Conservation (phyloP, 2,797 vertebrate genomes). For the Sebastes taczanowskii region DNA sequence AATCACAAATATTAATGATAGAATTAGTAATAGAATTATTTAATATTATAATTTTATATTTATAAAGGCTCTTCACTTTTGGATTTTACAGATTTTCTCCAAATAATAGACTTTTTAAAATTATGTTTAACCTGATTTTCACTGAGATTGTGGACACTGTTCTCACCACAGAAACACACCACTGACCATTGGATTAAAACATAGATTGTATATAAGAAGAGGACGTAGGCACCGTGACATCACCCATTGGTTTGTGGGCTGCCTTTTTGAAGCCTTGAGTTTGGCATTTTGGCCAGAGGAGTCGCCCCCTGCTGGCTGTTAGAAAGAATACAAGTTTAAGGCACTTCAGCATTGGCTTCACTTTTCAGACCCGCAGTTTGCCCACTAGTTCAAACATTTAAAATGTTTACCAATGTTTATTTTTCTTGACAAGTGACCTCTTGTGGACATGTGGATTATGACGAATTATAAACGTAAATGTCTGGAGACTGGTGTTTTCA, state of each 20-base stretch:
- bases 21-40: background rate
- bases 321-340: too few species aligned
- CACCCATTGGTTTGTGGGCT: too few species aligned
- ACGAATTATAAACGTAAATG: background rate
- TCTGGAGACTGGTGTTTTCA: background rate
- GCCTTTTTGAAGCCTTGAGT: too few species aligned
- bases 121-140: background rate
- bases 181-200: background rate
- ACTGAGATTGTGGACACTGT: background rate
- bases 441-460: background rate
- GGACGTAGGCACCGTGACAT: too few species aligned
- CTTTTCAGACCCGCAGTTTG: too few species aligned
- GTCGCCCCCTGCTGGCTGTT: too few species aligned
- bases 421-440: background rate
- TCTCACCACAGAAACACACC: background rate
- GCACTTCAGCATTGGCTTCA: too few species aligned
- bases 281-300: too few species aligned
- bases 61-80: background rate
- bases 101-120: background rate
- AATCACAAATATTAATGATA: background rate
- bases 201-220: too few species aligned
- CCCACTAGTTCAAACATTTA: background rate
- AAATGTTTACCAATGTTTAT: background rate
- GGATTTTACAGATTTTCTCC: background rate
- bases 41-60: background rate